Percentiles rank a stretch among this genome's conserved stretches.
These are phyloP conservation scores for Aricia agestis DNA, from an alignment of 1,140 invertebrate species.

Conservation along the genomic window DNA sequence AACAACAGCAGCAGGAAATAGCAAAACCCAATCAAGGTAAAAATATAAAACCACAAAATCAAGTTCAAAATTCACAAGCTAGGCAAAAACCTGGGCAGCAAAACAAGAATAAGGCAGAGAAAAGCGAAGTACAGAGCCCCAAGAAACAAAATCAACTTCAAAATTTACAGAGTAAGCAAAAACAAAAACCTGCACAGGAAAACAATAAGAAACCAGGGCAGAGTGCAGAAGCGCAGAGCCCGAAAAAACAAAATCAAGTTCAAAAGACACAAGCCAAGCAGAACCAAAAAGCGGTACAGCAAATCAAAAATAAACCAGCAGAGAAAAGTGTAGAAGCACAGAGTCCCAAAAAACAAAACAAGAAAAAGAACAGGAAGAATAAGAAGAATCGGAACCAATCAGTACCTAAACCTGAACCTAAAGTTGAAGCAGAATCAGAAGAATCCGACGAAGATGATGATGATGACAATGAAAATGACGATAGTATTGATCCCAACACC, in stretches of 20 bases:
- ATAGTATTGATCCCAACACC: too few species aligned
- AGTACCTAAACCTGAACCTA: constrained; percentile 17
- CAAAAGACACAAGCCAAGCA: neutral
- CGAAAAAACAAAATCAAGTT: neutral
- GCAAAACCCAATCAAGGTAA: constrained; percentile 1
- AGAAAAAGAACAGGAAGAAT: constrained; percentile 7
- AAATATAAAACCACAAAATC: constrained; percentile 6
- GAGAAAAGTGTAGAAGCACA: neutral
- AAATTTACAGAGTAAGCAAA: neutral
- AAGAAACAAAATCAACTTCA: neutral
- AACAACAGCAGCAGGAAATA: neutral
- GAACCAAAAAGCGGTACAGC: neutral
- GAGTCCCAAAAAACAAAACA: constrained; percentile 16
- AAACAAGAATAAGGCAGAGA: neutral
- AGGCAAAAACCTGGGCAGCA: constrained; percentile 4
- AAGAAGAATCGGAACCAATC: neutral
- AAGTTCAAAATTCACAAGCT: neutral
- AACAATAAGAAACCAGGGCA: too few species aligned
- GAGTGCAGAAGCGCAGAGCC: too few species aligned
- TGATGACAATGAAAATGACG: neutral
- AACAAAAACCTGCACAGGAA: neutral
- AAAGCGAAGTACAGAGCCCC: neutral
- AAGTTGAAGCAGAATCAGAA: neutral
- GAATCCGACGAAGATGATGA: neutral
- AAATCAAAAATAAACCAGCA: neutral